Evolutionary conservation across 2,888 invertebrate species (phyloP), one percentile per base, ranked within the genome.

Genomic region (Torymus aiolomorphi): DNA sequence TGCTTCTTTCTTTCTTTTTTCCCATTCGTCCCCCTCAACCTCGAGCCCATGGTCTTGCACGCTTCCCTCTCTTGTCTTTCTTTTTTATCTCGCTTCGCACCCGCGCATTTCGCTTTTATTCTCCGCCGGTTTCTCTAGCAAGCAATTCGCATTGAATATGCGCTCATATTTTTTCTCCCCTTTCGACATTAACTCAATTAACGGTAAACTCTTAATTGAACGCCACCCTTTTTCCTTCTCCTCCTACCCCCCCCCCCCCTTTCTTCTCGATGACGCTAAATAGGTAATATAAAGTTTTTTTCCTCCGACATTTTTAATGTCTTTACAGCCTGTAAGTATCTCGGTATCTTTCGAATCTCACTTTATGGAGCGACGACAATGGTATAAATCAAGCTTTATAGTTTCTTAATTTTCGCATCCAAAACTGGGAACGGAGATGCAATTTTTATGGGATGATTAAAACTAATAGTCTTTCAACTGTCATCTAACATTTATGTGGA

Each of bases 111-210:
- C 66, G 78, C 71, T 71, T 74, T 80, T 78, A 78, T 80, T 81
- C 67, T 31, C 65, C 69, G 16, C 65, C 69, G 49, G 80, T 56
- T 80, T 80, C 67, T 76, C 57, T 67, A 31, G 42, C 65, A 63
- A 59, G 65, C 62, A 69, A 77, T 77, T 69, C 69, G n/a, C 77
- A 57, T 78, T 81, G 70, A 81, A 80, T 77, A 59, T 75, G 54
- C 52, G 63, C 49, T 70, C 66, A 31, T 78, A 63, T 61, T 62
- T 65, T 71, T 63, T 61, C 71, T 75, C 51, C 31, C 31, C 62
- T 59, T 75, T 73, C 61, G 66, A 69, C 78, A 76, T 82, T 80
- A 76, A 81, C 80, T 82, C 78, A 71, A 82, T 82, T 82, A 74
- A 74, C 77, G 76, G 66, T 62, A 62, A 66, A 77, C 62, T 80